Percentiles rank a stretch among this genome's conserved stretches.
These are phyloP conservation scores for Drosophila histrio DNA, from an alignment of 2,888 invertebrate genomes.

Conservation along the genomic window DNA sequence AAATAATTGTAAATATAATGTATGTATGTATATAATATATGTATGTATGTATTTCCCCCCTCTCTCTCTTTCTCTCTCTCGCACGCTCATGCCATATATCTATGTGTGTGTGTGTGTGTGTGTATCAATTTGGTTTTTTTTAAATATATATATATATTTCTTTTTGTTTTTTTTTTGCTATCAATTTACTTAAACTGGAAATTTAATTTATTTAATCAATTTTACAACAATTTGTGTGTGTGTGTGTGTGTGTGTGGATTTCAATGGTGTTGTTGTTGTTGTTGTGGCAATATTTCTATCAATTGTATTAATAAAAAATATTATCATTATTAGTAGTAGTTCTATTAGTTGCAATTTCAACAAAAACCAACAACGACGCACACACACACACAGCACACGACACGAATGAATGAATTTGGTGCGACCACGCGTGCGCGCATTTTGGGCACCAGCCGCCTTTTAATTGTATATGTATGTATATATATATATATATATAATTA, in stretches of 20 bases:
- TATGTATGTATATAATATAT: constrained; percentile 70
- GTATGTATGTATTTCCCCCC: constrained; percentile 40
- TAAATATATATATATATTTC: constrained; percentile 7
- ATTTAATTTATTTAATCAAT: constrained; percentile 66
- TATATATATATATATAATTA: constrained; percentile 29
- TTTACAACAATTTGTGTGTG: constrained; percentile 74
- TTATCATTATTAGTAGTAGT: constrained; percentile 68
- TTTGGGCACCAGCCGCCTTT: too few relatives aligned
- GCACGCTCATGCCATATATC: constrained; percentile 4
- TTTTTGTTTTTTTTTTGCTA: constrained; percentile 56
- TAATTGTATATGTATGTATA: constrained; percentile 33
- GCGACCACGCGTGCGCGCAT: too few relatives aligned
- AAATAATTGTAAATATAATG: constrained; percentile 84
- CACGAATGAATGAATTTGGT: background rate
- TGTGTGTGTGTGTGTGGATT: constrained; percentile 20
- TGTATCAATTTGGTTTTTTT: constrained; percentile 37
- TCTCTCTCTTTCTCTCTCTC: constrained; percentile 10
- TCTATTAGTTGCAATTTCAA: constrained; percentile 68
- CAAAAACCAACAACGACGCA: constrained; percentile 43
- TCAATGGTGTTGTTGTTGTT: constrained; percentile 14
- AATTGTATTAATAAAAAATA: constrained; percentile 82
- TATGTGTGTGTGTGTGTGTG: constrained; percentile 31
- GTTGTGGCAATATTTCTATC: constrained; percentile 71
- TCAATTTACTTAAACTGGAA: constrained; percentile 50
- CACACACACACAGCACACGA: background rate